These are phyloP conservation scores for Acanthosepion lycidas DNA, from an alignment of 2,888 invertebrate species.

Conservation along the genomic window DNA sequence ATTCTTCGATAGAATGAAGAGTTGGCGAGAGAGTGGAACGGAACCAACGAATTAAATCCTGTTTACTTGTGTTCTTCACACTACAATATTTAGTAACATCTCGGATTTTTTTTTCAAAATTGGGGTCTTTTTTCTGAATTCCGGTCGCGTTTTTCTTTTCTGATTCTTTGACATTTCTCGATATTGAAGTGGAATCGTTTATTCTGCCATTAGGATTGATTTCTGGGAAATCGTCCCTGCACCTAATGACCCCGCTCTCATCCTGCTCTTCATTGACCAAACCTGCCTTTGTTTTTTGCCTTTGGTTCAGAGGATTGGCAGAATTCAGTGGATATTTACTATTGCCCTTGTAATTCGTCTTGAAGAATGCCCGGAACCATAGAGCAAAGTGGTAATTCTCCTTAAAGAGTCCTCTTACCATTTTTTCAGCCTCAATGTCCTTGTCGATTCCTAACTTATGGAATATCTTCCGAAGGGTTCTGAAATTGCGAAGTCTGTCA, in stretches of 20 bases:
- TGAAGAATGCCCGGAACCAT: slow-evolving; percentile 40
- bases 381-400: slow-evolving; percentile 35
- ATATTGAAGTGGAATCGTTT: neutral
- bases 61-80: neutral
- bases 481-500: neutral
- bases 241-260: neutral
- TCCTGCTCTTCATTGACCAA: neutral
- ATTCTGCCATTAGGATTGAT: neutral
- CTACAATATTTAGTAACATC: neutral
- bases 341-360: neutral
- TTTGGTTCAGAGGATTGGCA: neutral
- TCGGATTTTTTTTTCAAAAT: neutral
- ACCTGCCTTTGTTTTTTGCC: neutral
- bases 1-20: neutral
- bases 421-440: neutral
- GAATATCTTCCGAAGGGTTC: neutral
- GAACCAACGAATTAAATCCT: slow-evolving; percentile 34
- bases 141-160: neutral
- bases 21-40: neutral
- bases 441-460: slow-evolving; percentile 24
- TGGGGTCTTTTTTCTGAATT: no score
- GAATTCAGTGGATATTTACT: neutral
- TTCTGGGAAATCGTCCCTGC: neutral
- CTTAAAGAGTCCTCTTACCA: slow-evolving; percentile 15
- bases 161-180: neutral